phyloP scores from a whole-genome alignment of 2,113 vertebrate species.

The Willisornis vidua region DNA sequence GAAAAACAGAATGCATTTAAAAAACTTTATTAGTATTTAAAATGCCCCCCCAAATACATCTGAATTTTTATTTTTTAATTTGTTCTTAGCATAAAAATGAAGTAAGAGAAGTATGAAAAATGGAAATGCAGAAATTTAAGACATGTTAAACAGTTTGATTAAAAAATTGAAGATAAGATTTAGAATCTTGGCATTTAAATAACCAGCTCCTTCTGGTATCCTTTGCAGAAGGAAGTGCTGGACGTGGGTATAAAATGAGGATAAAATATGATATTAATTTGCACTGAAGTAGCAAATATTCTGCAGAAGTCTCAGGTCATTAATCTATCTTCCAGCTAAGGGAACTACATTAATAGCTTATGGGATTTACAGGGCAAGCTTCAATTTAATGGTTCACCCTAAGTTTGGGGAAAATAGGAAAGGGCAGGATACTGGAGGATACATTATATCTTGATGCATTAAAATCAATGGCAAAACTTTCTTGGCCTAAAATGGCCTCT shows the following conservation, averaged over 20 bases:
- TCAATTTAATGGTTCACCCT: slow-evolving; percentile 55
- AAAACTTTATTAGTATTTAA: not conserved
- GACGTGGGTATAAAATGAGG: slow-evolving; percentile 12
- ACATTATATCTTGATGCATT: not conserved
- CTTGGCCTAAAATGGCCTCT: slow-evolving; percentile 13
- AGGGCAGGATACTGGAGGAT: not conserved
- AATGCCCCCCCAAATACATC: not conserved
- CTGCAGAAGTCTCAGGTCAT: slow-evolving; percentile 39
- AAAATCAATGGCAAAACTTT: slow-evolving; percentile 35
- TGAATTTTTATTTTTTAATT: not conserved
- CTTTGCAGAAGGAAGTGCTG: not conserved
- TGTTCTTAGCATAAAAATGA: not conserved
- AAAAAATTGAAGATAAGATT: slow-evolving; percentile 22
- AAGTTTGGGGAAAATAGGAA: slow-evolving; percentile 45
- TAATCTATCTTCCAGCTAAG: slow-evolving; percentile 46
- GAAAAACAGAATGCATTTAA: not conserved
- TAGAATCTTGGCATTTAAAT: slow-evolving; percentile 44
- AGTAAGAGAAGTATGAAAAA: not conserved
- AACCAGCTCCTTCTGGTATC: slow-evolving; percentile 22
- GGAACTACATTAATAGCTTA: slow-evolving; percentile 52
- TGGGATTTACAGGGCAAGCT: slow-evolving; percentile 55
- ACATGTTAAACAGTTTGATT: not conserved
- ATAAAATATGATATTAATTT: slow-evolving; percentile 63
- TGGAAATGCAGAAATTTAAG: not conserved
- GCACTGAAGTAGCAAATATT: slow-evolving; percentile 57